Conservation (phyloP, 1,140 invertebrate species). For the Cyphomyrmex costatus region DNA sequence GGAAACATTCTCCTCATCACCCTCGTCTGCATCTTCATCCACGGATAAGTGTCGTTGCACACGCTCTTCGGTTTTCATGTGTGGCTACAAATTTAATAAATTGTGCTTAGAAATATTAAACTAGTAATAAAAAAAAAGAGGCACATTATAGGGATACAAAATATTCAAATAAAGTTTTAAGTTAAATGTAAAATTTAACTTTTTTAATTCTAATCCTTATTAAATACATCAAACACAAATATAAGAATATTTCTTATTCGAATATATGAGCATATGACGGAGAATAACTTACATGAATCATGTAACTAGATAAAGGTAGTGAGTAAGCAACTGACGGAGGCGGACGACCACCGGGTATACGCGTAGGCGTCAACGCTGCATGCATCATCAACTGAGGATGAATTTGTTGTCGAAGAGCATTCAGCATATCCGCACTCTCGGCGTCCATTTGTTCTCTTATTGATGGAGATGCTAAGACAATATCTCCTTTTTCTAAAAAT, state of each 20-base stretch:
- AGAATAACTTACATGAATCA: constrained; percentile 84
- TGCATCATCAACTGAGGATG: constrained; percentile 89
- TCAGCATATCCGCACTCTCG: constrained; percentile 89
- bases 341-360: constrained; percentile 77
- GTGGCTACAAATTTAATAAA: constrained; percentile 67
- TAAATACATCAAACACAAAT: not conserved
- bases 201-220: not conserved
- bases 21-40: constrained; percentile 77
- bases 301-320: constrained; percentile 82
- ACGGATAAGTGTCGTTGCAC: constrained; percentile 64
- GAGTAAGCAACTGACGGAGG: constrained; percentile 77
- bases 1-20: constrained; percentile 83
- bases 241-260: not conserved
- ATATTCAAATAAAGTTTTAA: not conserved
- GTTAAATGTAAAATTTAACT: not conserved
- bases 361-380: constrained; percentile 85
- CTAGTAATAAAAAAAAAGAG: not conserved
- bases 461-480: constrained; percentile 74
- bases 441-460: constrained; percentile 83
- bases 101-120: not conserved
- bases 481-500: constrained; percentile 82
- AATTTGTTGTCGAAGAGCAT: constrained; percentile 89
- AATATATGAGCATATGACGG: not conserved
- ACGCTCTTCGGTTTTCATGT: constrained; percentile 81
- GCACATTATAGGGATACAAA: not conserved